phyloP scores from a whole-genome alignment of 2,797 vertebrate genomes.

The Sebastolobus alascanus region DNA sequence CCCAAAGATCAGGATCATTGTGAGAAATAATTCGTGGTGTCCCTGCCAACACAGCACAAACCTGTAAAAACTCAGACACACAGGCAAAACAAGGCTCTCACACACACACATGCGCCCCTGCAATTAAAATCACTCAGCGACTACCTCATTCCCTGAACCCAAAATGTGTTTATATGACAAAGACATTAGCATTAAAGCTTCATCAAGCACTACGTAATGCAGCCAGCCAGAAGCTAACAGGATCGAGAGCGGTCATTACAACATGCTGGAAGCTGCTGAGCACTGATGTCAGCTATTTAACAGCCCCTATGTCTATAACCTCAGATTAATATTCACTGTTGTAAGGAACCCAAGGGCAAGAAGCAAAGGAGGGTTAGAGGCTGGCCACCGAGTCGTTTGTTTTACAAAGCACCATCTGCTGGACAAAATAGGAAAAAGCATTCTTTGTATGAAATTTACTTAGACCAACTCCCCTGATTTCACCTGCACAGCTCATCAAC shows the following conservation, averaged over 20 bases:
- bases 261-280: slow-evolving; percentile 73
- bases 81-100: slow-evolving; percentile 46
- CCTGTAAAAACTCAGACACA: slow-evolving; percentile 58
- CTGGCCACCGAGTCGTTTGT: slow-evolving; percentile 47
- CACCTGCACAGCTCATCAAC: background rate
- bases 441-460: background rate
- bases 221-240: slow-evolving; percentile 68
- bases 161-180: slow-evolving; percentile 80
- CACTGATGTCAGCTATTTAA: slow-evolving; percentile 83
- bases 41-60: slow-evolving; percentile 39
- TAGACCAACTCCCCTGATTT: background rate
- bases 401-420: slow-evolving; percentile 80
- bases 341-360: slow-evolving; percentile 55
- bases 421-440: slow-evolving; percentile 60
- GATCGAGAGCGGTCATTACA: slow-evolving; percentile 73
- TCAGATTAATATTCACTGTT: slow-evolving; percentile 75
- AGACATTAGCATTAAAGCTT: slow-evolving; percentile 75
- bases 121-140: slow-evolving; percentile 71
- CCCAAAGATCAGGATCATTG: slow-evolving; percentile 34
- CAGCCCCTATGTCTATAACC: slow-evolving; percentile 61
- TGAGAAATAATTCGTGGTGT: slow-evolving; percentile 38
- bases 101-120: slow-evolving; percentile 56
- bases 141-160: slow-evolving; percentile 74
- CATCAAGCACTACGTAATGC: slow-evolving; percentile 77
- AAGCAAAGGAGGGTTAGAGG: slow-evolving; percentile 43